Evolutionary conservation across 2,888 invertebrate species (phyloP), one percentile per base, ranked within the genome.

Genomic region (Harmothoe impar): DNA sequence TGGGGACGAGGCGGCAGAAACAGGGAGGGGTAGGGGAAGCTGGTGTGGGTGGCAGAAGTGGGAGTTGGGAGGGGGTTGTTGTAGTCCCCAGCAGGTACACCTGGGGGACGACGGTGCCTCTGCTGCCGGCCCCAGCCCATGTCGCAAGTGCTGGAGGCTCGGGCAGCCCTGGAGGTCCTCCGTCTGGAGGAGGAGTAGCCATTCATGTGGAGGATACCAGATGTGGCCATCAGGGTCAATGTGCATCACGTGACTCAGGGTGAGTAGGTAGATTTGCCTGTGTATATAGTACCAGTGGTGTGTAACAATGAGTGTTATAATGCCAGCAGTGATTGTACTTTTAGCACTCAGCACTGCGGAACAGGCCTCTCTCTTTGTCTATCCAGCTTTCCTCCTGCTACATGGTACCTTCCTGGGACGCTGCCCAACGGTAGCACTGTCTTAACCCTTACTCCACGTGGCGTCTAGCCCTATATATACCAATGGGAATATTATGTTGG

Each of bases 171-270:
- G n/a, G 62, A n/a, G 62, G 23, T n/a, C 62, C 62, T 62, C n/a
- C 43, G 10, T 10, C 43, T 43, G 43, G 43, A 43, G 62, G 20
- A 62, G 62, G 23, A 62, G 62, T 62, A 62, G 62, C 62, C 62
- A n/a, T n/a, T 62, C 62, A 62, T 62, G 62, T 62, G 62, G 62
- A 62, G 62, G 62, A n/a, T 62, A n/a, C 62, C 62, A n/a, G 62
- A 62, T 20, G 62, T 62, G 62, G 62, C 62, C 20, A 20, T 62
- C 23, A 20, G 62, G 23, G 62, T 62, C 62, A 62, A 62, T n/a
- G 62, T 62, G 20, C 62, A 62, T 62, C 43, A 43, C 5, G 62
- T 62, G n/a, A 20, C 62, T n/a, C 23, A n/a, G 3, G 62, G 62
- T 62, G 62, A 62, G 62, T 62, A 12, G 23, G 23, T n/a, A 62